Evolutionary conservation across 2,888 invertebrate genomes (phyloP), one percentile per base, ranked within the genome.

Genomic region (Noctua pronuba): DNA sequence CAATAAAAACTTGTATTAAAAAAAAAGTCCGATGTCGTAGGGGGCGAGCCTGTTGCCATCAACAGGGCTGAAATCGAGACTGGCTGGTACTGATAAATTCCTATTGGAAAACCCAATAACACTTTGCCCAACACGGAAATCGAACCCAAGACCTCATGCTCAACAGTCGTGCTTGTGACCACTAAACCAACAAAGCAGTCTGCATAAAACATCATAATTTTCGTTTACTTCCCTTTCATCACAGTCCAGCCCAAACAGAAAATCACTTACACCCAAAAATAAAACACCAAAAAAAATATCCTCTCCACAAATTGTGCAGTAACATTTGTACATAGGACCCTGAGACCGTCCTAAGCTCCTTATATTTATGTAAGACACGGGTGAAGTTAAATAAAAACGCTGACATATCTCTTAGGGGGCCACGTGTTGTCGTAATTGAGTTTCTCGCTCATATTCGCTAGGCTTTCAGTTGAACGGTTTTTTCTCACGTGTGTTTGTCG

Each of bases 361-460:
- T 73, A 80, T 87, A 87, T 87, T 85, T 87, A 85, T 83, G 73
- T 83, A 76, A 77, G 64, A 83, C 84, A 76, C 60, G 75, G 75
- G 77, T 64, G 18, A 74, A 88, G 80, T 84, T 86, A 88, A 86
- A 88, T 86, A 86, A 84, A 88, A 88, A 84, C 64, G 77, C 72
- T 79, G 87, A 88, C 89, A 79, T 87, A 84, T 88, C 85, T 74
- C 72, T 84, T 46, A 79, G 72, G 28, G 66, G 75, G 78, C 75
- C 76, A 75, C 86, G 73, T 78, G 80, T 60, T 73, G 73, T 62
- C n/a, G 85, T 87, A 86, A 86, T 88, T 88, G 87, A 87, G 87
- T 88, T 86, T 81, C 55, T 66, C 67, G 31, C 65, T 84, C 81
- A 73, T 84, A 84, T 86, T 78, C 72, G 79, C 67, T 21, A 65